phyloP scores from a whole-genome alignment of 2,113 vertebrate genomes.

The Axis porcinus region DNA sequence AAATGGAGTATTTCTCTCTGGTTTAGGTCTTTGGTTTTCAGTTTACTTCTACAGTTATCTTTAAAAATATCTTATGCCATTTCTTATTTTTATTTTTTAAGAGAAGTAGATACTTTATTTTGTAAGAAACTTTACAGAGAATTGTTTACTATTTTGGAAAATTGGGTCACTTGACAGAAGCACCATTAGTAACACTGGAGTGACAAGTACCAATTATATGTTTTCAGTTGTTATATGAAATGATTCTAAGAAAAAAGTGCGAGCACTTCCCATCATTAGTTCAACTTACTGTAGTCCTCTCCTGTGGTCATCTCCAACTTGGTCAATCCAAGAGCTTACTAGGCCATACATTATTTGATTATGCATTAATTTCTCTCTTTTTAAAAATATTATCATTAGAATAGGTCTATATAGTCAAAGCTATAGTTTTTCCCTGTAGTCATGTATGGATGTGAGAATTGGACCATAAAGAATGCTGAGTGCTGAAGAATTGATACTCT shows the following conservation, averaged over 20 bases:
- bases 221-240: not conserved
- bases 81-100: not conserved
- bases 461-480: not conserved
- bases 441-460: accelerated
- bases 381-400: not conserved
- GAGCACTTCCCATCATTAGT: not conserved
- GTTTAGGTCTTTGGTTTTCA: not conserved
- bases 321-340: not conserved
- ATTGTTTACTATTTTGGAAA: not conserved
- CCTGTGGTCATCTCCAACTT: not conserved
- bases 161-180: not conserved
- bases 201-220: not conserved
- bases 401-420: not conserved
- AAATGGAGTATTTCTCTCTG: not conserved
- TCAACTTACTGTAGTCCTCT: not conserved
- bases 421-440: not conserved
- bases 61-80: not conserved
- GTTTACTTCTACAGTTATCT: not conserved
- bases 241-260: not conserved
- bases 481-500: accelerated
- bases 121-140: not conserved
- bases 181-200: not conserved
- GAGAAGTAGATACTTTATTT: not conserved
- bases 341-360: not conserved
- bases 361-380: not conserved